These are phyloP conservation scores for Dryococelus australis DNA, from an alignment of 2,888 invertebrate genomes.

Conservation along the genomic window DNA sequence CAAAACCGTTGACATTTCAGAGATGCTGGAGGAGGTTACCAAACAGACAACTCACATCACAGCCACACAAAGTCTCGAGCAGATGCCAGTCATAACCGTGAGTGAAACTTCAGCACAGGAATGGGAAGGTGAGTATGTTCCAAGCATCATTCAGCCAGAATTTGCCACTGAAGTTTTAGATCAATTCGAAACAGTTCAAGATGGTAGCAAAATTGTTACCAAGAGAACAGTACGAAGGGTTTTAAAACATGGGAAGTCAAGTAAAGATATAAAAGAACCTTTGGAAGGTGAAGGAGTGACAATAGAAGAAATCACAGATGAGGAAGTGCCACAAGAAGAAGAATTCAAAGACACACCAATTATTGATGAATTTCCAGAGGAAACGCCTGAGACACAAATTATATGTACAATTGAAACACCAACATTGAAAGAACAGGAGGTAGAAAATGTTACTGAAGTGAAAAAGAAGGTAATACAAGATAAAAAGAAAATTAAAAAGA, in stretches of 20 bases:
- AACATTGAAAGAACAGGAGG: conserved; percentile 35
- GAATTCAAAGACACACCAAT: conserved; percentile 43
- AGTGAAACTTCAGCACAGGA: conserved; percentile 43
- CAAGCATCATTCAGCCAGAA: neutral
- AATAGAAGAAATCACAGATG: conserved; percentile 43
- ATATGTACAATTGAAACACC: conserved; percentile 34
- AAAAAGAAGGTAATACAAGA: conserved; percentile 44
- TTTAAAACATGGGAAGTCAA: conserved; percentile 36
- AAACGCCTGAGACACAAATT: conserved; percentile 38
- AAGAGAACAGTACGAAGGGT: conserved; percentile 38
- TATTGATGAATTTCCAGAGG: conserved; percentile 38
- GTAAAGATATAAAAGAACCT: conserved; percentile 32
- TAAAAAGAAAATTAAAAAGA: conserved; percentile 41
- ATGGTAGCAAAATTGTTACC: conserved; percentile 33
- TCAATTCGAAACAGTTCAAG: conserved; percentile 34
- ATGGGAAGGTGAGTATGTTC: conserved; percentile 44
- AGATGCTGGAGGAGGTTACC: conserved; percentile 47
- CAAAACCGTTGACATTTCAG: conserved; percentile 49
- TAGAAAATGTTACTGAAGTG: conserved; percentile 46
- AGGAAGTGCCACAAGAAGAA: conserved; percentile 56
- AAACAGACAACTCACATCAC: conserved; percentile 45
- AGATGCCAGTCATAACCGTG: conserved; percentile 40
- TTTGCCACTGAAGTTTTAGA: conserved; percentile 37
- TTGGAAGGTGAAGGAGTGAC: conserved; percentile 41
- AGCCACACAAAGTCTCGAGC: conserved; percentile 43